These are phyloP conservation scores for Mungos mungo DNA, from an alignment of 2,113 vertebrate species.

Conservation along the genomic window DNA sequence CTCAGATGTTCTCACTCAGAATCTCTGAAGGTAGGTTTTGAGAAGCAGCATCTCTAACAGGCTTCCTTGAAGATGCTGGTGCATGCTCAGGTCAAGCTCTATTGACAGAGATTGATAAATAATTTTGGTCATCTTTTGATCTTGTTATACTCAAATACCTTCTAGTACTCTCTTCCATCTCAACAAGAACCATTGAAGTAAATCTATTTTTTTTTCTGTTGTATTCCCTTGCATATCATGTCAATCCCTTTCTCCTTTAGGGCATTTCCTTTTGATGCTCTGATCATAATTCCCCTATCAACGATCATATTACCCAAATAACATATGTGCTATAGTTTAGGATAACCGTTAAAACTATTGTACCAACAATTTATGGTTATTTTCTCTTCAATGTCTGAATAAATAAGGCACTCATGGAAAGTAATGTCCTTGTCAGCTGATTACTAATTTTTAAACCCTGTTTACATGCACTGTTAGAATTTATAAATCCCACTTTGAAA, in stretches of 20 bases:
- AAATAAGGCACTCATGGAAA: not conserved
- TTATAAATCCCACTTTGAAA: constrained; percentile 29
- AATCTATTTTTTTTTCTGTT: not conserved
- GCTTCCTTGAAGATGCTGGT: not conserved
- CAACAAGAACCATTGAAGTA: not conserved
- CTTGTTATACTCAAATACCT: not conserved
- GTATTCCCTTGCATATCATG: not conserved
- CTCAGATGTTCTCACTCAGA: not conserved
- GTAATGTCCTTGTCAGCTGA: not conserved
- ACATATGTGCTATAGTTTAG: not conserved
- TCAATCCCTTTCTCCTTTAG: not conserved
- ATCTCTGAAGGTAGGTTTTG: not conserved
- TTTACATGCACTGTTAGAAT: not conserved
- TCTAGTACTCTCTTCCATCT: not conserved
- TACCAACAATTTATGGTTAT: not conserved
- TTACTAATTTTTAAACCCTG: not conserved
- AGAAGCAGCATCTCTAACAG: not conserved
- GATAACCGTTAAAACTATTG: not conserved
- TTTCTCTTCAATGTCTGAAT: not conserved
- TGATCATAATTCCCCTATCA: not conserved
- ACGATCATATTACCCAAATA: not conserved
- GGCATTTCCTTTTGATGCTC: not conserved
- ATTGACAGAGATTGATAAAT: not conserved
- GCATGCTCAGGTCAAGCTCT: not conserved
- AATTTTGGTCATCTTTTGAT: not conserved